These are phyloP conservation scores for Falco novaeseelandiae DNA, from an alignment of 2,797 vertebrate species.

Conservation along the genomic window DNA sequence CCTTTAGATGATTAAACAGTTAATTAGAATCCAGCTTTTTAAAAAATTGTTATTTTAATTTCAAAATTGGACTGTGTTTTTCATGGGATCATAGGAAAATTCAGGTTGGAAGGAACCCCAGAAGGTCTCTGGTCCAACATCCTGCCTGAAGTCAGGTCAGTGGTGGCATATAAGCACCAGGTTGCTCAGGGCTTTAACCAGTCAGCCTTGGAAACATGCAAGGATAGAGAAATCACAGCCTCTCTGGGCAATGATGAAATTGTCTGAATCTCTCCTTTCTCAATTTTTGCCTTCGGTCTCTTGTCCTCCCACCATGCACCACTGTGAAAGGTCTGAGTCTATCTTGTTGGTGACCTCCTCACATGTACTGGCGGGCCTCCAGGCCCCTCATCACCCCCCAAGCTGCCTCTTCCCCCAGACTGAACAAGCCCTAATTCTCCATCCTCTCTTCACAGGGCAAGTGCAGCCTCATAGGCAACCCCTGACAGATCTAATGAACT, in stretches of 20 bases:
- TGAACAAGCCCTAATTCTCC: not conserved
- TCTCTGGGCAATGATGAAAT: not conserved
- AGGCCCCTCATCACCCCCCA: not conserved
- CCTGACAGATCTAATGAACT: fast-evolving
- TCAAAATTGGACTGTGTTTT: not conserved
- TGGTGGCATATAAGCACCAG: not conserved
- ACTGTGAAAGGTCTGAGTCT: not conserved
- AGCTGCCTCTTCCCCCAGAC: not conserved
- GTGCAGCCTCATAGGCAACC: not conserved
- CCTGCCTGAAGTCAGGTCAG: not conserved
- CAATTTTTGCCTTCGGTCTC: not conserved
- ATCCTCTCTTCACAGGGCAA: not conserved
- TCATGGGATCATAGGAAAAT: not conserved
- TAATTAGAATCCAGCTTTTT: not conserved
- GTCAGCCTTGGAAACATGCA: not conserved
- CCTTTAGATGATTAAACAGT: not conserved
- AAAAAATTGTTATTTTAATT: not conserved
- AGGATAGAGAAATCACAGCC: not conserved
- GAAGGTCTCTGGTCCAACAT: not conserved
- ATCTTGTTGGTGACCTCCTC: not conserved
- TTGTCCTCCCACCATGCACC: not conserved
- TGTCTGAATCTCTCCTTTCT: not conserved
- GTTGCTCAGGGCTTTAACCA: not conserved
- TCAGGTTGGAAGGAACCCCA: not conserved
- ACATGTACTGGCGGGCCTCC: not conserved